These are phyloP conservation scores for Clinocottus analis DNA, from an alignment of 2,113 vertebrate genomes.

Conservation along the genomic window DNA sequence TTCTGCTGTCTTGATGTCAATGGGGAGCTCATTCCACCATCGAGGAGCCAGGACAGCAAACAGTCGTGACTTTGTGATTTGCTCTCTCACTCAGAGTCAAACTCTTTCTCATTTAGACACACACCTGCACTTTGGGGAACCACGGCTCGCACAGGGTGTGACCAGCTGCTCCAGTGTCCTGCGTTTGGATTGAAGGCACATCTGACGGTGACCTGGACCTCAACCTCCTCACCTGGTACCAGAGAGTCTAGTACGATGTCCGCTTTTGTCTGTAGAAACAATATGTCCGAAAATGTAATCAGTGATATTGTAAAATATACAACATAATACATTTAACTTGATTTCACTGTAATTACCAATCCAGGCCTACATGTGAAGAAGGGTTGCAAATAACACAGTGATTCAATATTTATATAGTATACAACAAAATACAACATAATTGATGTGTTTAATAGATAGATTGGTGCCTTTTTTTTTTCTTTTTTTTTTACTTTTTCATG, in stretches of 20 bases:
- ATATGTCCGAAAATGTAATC: background rate
- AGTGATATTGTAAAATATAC: background rate
- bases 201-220: slow-evolving; percentile 86
- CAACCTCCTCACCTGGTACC: slow-evolving; percentile 82
- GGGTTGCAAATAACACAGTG: background rate
- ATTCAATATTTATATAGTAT: background rate
- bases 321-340: background rate
- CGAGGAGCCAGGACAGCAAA: too few species aligned
- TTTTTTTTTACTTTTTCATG: too few species aligned
- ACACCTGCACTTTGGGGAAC: slow-evolving; percentile 85
- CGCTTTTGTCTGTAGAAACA: slow-evolving; percentile 12
- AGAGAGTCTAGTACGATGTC: slow-evolving; percentile 67
- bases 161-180: slow-evolving; percentile 93
- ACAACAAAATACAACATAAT: background rate
- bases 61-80: too few species aligned
- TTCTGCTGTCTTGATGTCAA: too few species aligned
- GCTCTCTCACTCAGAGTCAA: background rate
- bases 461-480: background rate
- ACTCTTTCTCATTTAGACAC: background rate
- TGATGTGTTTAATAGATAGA: background rate
- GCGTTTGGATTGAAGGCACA: slow-evolving; percentile 54
- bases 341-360: background rate
- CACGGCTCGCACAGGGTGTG: slow-evolving; percentile 76
- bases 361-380: too few species aligned
- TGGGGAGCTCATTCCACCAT: too few species aligned